Evolutionary conservation across 2,113 vertebrate genomes (phyloP).

Genomic region (Datnioides undecimradiatus): DNA sequence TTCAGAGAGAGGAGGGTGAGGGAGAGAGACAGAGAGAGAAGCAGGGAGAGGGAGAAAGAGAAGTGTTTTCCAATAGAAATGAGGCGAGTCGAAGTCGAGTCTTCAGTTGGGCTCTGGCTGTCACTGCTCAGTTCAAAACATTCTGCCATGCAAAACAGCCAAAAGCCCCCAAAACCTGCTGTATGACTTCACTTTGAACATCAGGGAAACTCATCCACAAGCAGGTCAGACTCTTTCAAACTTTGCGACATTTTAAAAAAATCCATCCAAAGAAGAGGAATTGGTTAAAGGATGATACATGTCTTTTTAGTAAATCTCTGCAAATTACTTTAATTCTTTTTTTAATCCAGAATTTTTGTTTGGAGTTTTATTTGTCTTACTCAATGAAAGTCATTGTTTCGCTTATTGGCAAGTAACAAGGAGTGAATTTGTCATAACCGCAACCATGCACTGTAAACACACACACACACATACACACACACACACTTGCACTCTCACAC

Average conservation of each 20-base stretch:
- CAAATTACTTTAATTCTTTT: slow-evolving; percentile 15
- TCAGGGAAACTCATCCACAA: slow-evolving; percentile 58
- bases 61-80: slow-evolving; percentile 82
- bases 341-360: slow-evolving; percentile 12
- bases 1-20: slow-evolving; percentile 65
- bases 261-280: slow-evolving; percentile 5
- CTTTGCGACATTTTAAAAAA: slow-evolving; percentile 43
- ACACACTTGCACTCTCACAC: slow-evolving; percentile 42
- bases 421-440: slow-evolving; percentile 76
- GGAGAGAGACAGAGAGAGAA: slow-evolving; percentile 33
- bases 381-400: slow-evolving; percentile 60
- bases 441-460: slow-evolving; percentile 56
- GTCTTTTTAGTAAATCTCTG: slow-evolving; percentile 7
- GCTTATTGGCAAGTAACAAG: slow-evolving; percentile 56
- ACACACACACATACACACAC: slow-evolving; percentile 40
- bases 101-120: slow-evolving; percentile 73
- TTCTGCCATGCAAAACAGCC: slow-evolving; percentile 72
- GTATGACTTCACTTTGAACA: slow-evolving; percentile 78
- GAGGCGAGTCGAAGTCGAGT: slow-evolving; percentile 67
- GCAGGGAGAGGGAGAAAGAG: slow-evolving; percentile 47
- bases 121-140: slow-evolving; percentile 83
- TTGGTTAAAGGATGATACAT: neutral
- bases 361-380: slow-evolving; percentile 24
- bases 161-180: slow-evolving; percentile 68
- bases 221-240: slow-evolving; percentile 59